Evolutionary conservation across 2,797 vertebrate genomes (phyloP), one percentile per base, ranked within the genome.

Genomic region (Coranthus polyacanthus): DNA sequence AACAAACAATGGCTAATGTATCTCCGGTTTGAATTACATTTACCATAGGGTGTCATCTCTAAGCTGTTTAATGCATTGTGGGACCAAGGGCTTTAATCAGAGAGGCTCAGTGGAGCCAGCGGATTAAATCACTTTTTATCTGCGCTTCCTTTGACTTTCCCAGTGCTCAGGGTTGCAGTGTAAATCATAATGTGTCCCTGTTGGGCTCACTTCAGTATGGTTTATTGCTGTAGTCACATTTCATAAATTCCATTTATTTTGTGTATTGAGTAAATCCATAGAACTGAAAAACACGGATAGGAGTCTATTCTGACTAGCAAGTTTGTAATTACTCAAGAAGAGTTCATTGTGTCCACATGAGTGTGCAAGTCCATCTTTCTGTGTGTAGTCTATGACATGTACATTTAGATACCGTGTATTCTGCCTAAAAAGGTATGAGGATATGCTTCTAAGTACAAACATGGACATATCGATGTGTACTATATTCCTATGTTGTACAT

Each of bases 41-140:
- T 87, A 86, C 78, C 89, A 85, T 85, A 77, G 83, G 85, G 85
- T 90, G 89, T 90, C 90, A 86, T 89, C 79, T 88, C 82, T 89
- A 88, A 90, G 88, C 90, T 85, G 85, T 90, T 87, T 86, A 89
- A 92, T 88, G 85, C 89, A 90, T 90, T 87, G 88, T 89, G 83
- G 87, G 86, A 89, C 66, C 76, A 64, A 60, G 77, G 79, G 75
- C 86, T 89, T 88, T 93, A 91, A 92, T 92, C 89, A 90, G 89
- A 67, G 5, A 64, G 83, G 85, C 87, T 86, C 86, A 62, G 78
- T 68, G 78, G 78, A 89, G 88, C 84, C 81, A 16, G 72, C 59
- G 89, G 90, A 93, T 92, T 91, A 91, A 91, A 93, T 91, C 88
- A 90, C 82, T 85, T 90, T 91, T 91, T 89, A 92, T 93, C 90